Conservation (phyloP, 2,113 vertebrate species). For the Aegotheles bennettii region DNA sequence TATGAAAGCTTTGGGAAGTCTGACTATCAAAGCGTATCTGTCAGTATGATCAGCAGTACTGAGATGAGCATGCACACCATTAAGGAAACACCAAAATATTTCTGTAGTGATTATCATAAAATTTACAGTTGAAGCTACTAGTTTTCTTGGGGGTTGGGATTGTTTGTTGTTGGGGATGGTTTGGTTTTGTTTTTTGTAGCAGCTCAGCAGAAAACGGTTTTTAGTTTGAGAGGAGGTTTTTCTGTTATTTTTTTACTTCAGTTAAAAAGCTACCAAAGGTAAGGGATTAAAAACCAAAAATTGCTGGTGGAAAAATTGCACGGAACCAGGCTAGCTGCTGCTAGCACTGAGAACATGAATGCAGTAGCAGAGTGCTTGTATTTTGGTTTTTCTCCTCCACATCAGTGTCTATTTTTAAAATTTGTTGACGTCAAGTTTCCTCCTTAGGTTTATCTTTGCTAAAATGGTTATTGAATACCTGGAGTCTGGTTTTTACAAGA, state of each 20-base stretch:
- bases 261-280: background rate
- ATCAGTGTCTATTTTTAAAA: background rate
- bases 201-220: background rate
- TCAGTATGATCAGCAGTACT: background rate
- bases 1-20: constrained; percentile 22
- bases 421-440: background rate
- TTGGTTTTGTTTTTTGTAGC: background rate
- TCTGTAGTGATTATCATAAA: background rate
- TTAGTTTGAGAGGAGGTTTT: background rate
- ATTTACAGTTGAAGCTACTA: background rate
- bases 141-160: background rate
- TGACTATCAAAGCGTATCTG: background rate
- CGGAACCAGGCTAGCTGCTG: background rate
- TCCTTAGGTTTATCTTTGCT: background rate
- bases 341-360: background rate
- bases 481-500: background rate
- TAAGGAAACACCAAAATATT: background rate
- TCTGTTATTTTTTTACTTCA: background rate
- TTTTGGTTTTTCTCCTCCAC: background rate
- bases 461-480: background rate
- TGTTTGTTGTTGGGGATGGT: no score
- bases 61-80: background rate
- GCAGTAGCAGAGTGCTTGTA: background rate
- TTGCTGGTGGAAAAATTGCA: background rate
- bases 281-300: background rate